Base-by-base conservation (phyloP, 2,888 invertebrate genomes). In the Phyllotreta cruciferae region DNA sequence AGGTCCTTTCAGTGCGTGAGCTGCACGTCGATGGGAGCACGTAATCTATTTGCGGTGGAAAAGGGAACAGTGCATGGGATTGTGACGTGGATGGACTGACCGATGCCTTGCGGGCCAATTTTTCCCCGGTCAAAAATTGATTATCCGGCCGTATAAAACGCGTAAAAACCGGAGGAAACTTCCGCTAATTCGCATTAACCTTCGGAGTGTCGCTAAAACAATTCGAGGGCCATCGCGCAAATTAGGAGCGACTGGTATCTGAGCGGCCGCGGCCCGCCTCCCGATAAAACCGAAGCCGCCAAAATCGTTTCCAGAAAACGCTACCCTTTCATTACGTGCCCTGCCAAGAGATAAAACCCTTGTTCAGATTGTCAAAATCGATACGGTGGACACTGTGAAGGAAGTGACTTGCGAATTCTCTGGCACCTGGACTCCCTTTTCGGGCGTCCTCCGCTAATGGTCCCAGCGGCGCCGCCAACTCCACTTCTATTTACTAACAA, bases 31-130 rank as follows among this genome's bases (percentile, higher is more conserved):
- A 78, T 78, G 78, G 75, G 77, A 79, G 79, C 81, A 80, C 80
- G 80, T 80, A 80, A 80, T 81, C 81, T 80, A 80, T 80, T 80
- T 80, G 79, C 74, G 77, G 78, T 73, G 74, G 77, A 75, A 38
- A 41, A 58, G 50, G 50, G 45, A 42, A 58, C 52, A 42, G 49
- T 57, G 49, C 38, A 41, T 55, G 34, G 39, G 39, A 39, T 50
- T 57, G 10, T 50, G 42, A 58, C 58, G 58, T 58, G 58, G 11
- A 52, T 52, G 9, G 58, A 58, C 58, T 58, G 58, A 58, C 57
- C 58, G 42, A 58, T 58, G 24, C 24, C 24, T 24, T 24, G 4
- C 24, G 24, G 24, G 24, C 24, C 24, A 24, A 24, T 24, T 24
- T 24, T 24, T 24, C 24, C 24, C 24, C 24, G 2, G 24, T 24